Percentiles rank a stretch among this genome's conserved stretches.
These are phyloP conservation scores for Dione juno DNA, from an alignment of 2,888 invertebrate species.

Conservation along the genomic window DNA sequence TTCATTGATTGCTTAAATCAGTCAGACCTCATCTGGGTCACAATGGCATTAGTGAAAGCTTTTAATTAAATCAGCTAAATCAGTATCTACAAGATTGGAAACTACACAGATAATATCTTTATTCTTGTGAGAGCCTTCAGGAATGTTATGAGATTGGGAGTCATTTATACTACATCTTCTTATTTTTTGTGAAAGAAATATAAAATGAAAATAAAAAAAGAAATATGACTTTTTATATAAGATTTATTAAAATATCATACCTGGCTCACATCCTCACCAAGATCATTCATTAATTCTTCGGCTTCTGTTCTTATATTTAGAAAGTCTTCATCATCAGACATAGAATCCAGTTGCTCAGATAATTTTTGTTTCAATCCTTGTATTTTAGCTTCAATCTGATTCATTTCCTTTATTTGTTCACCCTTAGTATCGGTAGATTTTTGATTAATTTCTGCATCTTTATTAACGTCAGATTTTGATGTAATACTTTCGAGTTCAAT, in stretches of 20 bases:
- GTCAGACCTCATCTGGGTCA: background rate
- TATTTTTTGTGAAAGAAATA: too few species aligned
- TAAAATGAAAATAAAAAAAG: background rate
- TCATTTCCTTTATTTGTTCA: slow-evolving; percentile 72
- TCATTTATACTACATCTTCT: too few species aligned
- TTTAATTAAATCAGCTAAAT: background rate
- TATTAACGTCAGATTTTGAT: slow-evolving; percentile 48
- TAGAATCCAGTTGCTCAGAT: slow-evolving; percentile 77
- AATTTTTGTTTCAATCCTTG: slow-evolving; percentile 75
- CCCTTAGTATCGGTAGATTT: slow-evolving; percentile 64
- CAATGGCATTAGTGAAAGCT: background rate
- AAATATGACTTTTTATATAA: too few species aligned
- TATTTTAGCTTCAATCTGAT: slow-evolving; percentile 86
- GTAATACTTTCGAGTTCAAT: slow-evolving; percentile 75
- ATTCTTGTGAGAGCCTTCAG: too few species aligned
- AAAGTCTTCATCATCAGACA: slow-evolving; percentile 86
- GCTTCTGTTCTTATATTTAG: slow-evolving; percentile 86
- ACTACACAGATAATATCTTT: too few species aligned
- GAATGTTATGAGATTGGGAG: too few species aligned
- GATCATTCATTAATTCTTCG: slow-evolving; percentile 81
- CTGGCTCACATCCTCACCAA: slow-evolving; percentile 78
- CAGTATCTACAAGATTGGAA: too few species aligned
- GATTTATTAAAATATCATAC: too few species aligned
- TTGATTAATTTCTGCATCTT: slow-evolving; percentile 50
- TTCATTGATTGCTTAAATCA: background rate